Evolutionary conservation across 92 coral and sea anemone species (phyloP), one percentile per base, ranked within the genome.

Genomic region (Phenganax subtilis): DNA sequence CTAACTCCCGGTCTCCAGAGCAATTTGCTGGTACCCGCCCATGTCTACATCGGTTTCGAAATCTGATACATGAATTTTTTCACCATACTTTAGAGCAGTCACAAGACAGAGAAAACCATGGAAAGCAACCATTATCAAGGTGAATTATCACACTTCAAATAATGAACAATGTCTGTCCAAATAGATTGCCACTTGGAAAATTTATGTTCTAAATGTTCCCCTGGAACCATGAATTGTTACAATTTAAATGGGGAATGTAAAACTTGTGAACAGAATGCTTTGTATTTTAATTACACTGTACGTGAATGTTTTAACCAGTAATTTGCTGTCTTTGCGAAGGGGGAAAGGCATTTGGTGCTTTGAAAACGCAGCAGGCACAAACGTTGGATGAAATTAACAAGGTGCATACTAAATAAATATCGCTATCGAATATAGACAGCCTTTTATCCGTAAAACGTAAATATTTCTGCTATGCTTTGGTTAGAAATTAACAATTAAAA

Each of bases 341-440:
- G 63, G 98, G 98, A 3, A 94, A 94, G 86, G 81, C 75, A 54
- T 94, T 25, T 75, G 98, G 98, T 51, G 80, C 75, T 51, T 58
- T 91, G 78, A 85, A 86, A 85, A 69, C 79, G 28, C 31, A 62
- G 1, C 98, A 94, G 80, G 94, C 90, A 53, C 69, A 79, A 9
- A 57, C 54, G 0, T 86, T 94, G 11, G 94, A 94, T 83, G 98
- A 91, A 82, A 94, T 90, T 81, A 94, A 94, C 88, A 81, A 88
- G 37, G 77, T 66, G 12, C 30, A 52, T 25, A 17, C 15, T 7
- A 55, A 16, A 66, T 0, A 44, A 12, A 12, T 11, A 54, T 44
- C 3, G 9, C 10, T 15, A 63, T 72, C 55, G 47, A 37, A 37
- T 5, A 37, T 37, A 37, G 47, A 37, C 47, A 37, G 47, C 47